Evolutionary conservation across 2,113 vertebrate genomes (phyloP), one percentile per base, ranked within the genome.

Genomic region (Regulus satrapa): DNA sequence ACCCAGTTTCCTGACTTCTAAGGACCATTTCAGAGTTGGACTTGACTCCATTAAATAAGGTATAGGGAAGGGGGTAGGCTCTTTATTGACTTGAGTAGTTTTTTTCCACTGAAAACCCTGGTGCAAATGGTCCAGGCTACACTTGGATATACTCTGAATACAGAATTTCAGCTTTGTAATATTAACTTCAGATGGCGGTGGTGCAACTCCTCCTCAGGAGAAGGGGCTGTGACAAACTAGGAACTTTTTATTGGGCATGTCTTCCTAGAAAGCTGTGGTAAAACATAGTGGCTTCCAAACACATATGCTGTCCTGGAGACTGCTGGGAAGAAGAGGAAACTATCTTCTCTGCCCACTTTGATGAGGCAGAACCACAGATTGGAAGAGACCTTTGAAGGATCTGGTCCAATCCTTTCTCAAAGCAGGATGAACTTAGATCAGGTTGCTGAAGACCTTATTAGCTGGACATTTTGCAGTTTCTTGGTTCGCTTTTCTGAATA

Each of bases 301-400:
- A 2, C 4, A 3, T 0, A 0, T 66, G 16, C 18, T 66, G 5
- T 26, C 36, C 51, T 67, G 62, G 45, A 87, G 61, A 49, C 10
- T 18, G 5, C 6, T 45, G 25, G 43, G 48, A 68, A 63, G 71
- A 89, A 82, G n/a, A 64, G 7, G 10, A 82, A 6, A 18, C 0
- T 0, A 2, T 59, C 71, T 66, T 71, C 51, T 73, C 19, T 63
- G 31, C 5, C 2, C 7, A 4, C 18, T 74, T 88, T 31, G 14
- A 12, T 87, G 40, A 63, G 38, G 29, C 2, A 52, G 45, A 62
- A 17, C 8, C 26, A 54, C 32, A 16, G 8, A 5, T 48, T 69
- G 41, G 63, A 82, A 61, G 49, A 63, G 6, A 54, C 7, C 5
- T 85, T 36, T 85, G 58, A 73, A 69, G 23, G 38, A 8, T 46